Percentiles rank a stretch among this genome's conserved stretches.
Conservation (phyloP, 2,113 vertebrate genomes). For the Ptyas mucosa region DNA sequence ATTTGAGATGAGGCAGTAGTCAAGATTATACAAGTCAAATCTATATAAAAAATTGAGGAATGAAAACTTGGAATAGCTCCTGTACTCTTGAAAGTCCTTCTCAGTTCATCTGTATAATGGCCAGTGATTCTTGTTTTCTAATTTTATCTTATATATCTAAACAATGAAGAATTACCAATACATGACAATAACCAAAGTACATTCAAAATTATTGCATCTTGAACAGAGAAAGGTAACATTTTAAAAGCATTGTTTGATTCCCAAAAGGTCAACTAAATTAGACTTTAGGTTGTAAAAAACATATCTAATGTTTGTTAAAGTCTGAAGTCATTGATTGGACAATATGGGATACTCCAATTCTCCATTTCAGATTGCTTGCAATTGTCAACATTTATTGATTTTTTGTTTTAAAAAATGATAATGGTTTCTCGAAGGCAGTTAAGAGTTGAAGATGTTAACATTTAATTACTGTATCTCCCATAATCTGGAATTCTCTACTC, state of each 20-base stretch:
- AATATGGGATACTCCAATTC: background rate
- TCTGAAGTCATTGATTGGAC: background rate
- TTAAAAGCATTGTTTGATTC: background rate
- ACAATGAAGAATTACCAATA: background rate
- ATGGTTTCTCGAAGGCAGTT: background rate
- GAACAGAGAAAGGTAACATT: background rate
- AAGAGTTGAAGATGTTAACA: background rate
- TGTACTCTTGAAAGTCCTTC: background rate
- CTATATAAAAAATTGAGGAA: background rate
- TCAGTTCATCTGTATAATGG: background rate
- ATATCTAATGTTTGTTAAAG: background rate
- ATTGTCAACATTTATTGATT: background rate
- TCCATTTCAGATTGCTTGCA: background rate
- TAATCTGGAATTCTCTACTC: background rate
- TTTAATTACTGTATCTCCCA: background rate
- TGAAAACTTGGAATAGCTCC: background rate
- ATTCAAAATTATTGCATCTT: background rate
- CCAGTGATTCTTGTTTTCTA: background rate
- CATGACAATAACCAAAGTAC: background rate
- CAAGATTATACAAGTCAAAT: background rate
- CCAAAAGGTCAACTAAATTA: background rate
- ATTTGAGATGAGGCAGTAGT: background rate
- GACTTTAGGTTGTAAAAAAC: background rate
- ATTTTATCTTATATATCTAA: background rate
- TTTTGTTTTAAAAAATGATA: background rate